Conservation (phyloP, 1,140 invertebrate species). For the Epicauta chinensis region DNA sequence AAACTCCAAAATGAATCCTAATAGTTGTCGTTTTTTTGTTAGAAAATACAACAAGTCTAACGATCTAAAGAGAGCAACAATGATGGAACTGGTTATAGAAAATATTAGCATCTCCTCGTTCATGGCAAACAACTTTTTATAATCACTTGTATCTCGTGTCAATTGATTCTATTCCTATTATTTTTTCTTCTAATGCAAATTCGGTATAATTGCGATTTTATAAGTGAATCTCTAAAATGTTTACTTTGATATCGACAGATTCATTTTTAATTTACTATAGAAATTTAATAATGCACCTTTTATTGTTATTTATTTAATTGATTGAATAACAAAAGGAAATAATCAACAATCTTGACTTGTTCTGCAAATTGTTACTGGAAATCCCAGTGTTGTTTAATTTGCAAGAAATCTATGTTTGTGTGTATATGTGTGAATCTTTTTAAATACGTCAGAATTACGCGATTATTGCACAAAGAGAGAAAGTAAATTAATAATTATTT, state of each 20-base stretch:
- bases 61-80: not conserved
- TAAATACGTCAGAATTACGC: no score
- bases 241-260: constrained; percentile 1
- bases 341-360: no score
- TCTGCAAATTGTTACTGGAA: no score
- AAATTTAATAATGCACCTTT: not conserved
- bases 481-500: constrained; percentile 8
- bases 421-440: no score
- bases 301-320: not conserved
- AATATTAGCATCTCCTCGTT: constrained; percentile 16
- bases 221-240: no score
- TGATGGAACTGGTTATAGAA: constrained; percentile 14
- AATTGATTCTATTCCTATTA: constrained; percentile 1
- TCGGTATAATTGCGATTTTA: not conserved
- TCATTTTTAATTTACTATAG: no score
- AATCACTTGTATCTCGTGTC: not conserved
- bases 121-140: constrained; percentile 16
- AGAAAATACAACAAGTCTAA: no score
- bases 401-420: no score
- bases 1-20: no score
- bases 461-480: constrained; percentile 1
- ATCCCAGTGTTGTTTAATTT: no score
- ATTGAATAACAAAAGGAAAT: no score
- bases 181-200: constrained; percentile 9
- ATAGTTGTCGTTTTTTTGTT: no score